phyloP scores from a whole-genome alignment of 2,113 vertebrate genomes.

The Phocoena sinus region DNA sequence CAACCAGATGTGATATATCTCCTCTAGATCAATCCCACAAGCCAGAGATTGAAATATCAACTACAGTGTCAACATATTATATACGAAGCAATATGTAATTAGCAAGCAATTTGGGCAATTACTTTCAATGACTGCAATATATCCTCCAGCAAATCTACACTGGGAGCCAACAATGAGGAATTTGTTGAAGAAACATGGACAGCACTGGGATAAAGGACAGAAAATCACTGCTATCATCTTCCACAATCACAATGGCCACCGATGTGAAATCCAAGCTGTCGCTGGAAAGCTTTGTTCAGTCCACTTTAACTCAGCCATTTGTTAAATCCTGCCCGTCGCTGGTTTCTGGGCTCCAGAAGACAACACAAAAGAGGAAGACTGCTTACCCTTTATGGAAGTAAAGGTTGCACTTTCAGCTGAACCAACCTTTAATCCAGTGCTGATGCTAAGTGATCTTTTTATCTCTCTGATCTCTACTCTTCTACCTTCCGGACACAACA shows the following conservation, averaged over 20 bases:
- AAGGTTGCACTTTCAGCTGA: background rate
- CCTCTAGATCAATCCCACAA: background rate
- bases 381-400: rapidly evolving
- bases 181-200: too few relatives aligned
- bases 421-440: rapidly evolving
- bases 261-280: rapidly evolving
- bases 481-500: rapidly evolving
- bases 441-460: rapidly evolving
- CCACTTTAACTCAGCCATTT: background rate
- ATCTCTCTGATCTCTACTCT: rapidly evolving
- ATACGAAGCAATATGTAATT: background rate
- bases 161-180: background rate
- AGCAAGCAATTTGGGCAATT: background rate
- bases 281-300: background rate
- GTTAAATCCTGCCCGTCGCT: rapidly evolving
- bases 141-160: background rate
- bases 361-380: rapidly evolving
- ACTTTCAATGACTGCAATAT: background rate
- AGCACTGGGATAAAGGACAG: rapidly evolving
- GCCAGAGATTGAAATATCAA: background rate
- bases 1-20: rapidly evolving
- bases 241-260: rapidly evolving
- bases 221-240: background rate
- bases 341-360: background rate
- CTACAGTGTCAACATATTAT: background rate